phyloP scores from a whole-genome alignment of 2,113 vertebrate species.

The Carassius auratus region DNA sequence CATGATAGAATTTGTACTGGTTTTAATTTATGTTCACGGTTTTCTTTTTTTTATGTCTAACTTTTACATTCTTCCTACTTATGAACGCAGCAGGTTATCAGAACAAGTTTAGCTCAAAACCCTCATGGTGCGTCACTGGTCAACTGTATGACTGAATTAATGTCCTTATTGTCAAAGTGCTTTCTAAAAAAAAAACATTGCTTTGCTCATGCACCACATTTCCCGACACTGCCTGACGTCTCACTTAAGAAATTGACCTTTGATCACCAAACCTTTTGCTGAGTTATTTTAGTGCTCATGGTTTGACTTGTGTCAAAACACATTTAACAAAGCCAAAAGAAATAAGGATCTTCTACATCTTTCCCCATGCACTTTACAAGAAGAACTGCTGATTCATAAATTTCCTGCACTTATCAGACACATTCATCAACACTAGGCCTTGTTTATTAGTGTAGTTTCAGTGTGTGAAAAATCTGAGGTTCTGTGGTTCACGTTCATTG shows the following conservation, averaged over 20 bases:
- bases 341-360: background rate
- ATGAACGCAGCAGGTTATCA: background rate
- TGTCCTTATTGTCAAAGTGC: background rate
- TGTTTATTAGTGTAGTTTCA: background rate
- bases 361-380: background rate
- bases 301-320: background rate
- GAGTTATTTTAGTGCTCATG: constrained; percentile 1
- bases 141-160: background rate
- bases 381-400: background rate
- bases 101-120: background rate
- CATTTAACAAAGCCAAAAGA: background rate
- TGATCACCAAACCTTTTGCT: background rate
- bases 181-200: background rate
- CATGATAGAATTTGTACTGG: background rate
- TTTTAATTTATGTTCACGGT: too few species aligned
- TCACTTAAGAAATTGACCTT: background rate
- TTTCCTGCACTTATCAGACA: background rate
- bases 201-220: constrained; percentile 1
- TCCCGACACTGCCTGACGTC: background rate
- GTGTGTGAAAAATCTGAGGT: background rate
- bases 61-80: background rate
- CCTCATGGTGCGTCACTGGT: background rate
- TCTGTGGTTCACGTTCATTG: background rate
- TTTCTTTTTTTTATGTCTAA: background rate
- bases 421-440: background rate